Conservation (phyloP, 2,888 invertebrate species). For the Petrolisthes manimaculis region DNA sequence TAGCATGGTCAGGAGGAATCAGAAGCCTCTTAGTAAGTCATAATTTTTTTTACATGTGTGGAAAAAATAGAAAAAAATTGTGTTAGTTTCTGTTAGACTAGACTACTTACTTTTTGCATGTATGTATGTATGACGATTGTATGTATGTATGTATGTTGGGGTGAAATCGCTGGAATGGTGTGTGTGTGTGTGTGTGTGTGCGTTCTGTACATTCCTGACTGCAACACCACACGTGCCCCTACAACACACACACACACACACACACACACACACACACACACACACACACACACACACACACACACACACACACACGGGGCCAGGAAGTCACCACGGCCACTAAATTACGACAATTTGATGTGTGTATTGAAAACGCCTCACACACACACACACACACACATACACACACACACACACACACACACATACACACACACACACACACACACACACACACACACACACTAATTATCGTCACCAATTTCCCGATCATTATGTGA, state of each 20-base stretch:
- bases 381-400: conserved; percentile 8
- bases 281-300: neutral
- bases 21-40: too few species aligned
- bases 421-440: neutral
- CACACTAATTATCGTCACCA: neutral
- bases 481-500: neutral
- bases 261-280: neutral
- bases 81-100: too few species aligned
- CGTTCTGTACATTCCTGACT: neutral
- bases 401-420: conserved; percentile 6
- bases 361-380: too few species aligned
- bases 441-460: neutral
- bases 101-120: too few species aligned
- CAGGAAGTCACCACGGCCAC: too few species aligned
- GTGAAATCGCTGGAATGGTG: too few species aligned
- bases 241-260: conserved; percentile 9
- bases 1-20: too few species aligned
- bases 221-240: neutral
- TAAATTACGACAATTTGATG: too few species aligned
- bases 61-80: too few species aligned
- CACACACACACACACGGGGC: neutral
- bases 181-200: neutral
- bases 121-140: too few species aligned
- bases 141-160: too few species aligned
- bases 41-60: too few species aligned